phyloP scores from a whole-genome alignment of 2,797 vertebrate genomes.

The Notamacropus eugenii region DNA sequence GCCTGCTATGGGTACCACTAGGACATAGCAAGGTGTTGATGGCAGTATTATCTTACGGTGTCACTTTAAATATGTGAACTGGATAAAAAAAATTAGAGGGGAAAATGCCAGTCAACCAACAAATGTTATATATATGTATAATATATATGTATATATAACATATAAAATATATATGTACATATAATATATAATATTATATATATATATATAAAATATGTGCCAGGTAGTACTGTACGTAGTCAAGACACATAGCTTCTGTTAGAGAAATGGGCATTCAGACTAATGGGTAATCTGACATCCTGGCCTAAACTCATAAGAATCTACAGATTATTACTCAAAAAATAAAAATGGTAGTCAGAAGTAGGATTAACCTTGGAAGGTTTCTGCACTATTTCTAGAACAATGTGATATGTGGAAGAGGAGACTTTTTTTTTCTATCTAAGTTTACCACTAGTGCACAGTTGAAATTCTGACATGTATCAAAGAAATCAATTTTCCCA shows the following conservation, averaged over 20 bases:
- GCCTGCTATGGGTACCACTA: background rate
- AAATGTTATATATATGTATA: too few relatives aligned
- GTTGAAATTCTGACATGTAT: slow-evolving; percentile 13
- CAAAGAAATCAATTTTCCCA: slow-evolving; percentile 16
- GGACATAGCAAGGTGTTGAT: background rate
- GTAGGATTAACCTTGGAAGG: background rate
- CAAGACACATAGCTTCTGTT: background rate
- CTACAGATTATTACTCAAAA: background rate
- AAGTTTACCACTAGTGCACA: background rate
- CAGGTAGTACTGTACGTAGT: background rate
- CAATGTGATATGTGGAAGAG: background rate
- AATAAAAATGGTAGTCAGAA: background rate
- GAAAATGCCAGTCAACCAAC: background rate
- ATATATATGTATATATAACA: background rate
- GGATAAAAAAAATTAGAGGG: background rate
- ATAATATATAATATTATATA: too few relatives aligned
- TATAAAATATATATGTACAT: background rate
- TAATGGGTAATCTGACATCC: background rate
- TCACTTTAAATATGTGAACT: background rate
- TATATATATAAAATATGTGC: background rate
- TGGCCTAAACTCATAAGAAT: background rate
- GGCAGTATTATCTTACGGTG: background rate
- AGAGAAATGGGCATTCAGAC: background rate
- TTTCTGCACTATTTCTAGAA: background rate
- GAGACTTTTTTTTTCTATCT: background rate